Conservation (phyloP, 2,797 vertebrate genomes). For the Mus minutoides region DNA sequence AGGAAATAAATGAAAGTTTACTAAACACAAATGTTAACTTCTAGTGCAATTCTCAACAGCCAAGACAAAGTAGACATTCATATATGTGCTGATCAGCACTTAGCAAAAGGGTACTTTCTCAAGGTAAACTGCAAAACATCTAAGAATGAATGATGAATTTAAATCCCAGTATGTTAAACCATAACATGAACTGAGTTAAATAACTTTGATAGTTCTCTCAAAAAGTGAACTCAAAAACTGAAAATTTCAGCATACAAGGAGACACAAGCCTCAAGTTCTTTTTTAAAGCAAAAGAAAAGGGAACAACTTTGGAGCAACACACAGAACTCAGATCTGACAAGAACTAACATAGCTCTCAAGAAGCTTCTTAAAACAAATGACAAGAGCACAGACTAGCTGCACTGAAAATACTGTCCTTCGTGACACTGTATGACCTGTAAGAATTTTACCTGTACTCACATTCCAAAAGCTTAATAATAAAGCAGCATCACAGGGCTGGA, state of each 20-base stretch:
- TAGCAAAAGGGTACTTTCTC: constrained; percentile 57
- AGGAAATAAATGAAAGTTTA: constrained; percentile 2
- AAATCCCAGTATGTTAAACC: not conserved
- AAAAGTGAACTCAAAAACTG: constrained; percentile 36
- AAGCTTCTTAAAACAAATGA: constrained; percentile 42
- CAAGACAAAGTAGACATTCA: not conserved
- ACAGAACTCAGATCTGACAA: constrained; percentile 23
- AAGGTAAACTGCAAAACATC: constrained; percentile 25
- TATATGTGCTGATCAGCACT: constrained; percentile 23
- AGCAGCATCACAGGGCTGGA: not conserved
- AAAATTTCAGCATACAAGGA: not conserved
- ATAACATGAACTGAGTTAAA: constrained; percentile 20
- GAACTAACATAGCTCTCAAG: constrained; percentile 43
- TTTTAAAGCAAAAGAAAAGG: constrained; percentile 49
- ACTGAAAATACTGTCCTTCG: constrained; percentile 54
- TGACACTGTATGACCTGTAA: constrained; percentile 11
- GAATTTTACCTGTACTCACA: constrained; percentile 32
- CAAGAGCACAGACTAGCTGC: constrained; percentile 47
- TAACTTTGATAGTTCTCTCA: not conserved
- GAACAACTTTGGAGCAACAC: constrained; percentile 11
- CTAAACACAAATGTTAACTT: constrained; percentile 60
- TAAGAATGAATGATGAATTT: constrained; percentile 31
- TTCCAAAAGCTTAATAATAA: constrained; percentile 31
- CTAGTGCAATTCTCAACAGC: not conserved
- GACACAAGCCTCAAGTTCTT: not conserved